These are phyloP conservation scores for Lycodopsis pacificus DNA, from an alignment of 2,797 vertebrate genomes.

Conservation along the genomic window DNA sequence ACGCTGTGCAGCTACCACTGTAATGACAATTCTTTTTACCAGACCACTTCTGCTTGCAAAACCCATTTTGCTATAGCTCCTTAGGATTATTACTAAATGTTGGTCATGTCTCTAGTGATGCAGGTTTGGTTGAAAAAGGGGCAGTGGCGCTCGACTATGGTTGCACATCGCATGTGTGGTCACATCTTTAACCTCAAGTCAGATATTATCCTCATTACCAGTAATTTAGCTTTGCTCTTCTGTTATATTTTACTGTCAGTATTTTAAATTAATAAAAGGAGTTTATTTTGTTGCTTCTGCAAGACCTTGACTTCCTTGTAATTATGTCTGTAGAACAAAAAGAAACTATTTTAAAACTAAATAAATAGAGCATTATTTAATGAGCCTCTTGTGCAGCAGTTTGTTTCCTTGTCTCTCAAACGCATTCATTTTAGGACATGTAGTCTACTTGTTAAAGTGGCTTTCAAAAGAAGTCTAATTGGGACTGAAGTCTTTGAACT, in stretches of 20 bases:
- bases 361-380: constrained; percentile 99
- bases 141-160: constrained; percentile 52
- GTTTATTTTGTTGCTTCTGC: constrained; percentile 93
- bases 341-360: constrained; percentile 97
- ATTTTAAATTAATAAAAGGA: constrained; percentile 91
- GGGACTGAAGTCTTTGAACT: neutral
- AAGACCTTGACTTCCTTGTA: constrained; percentile 91
- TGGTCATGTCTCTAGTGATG: constrained; percentile 44
- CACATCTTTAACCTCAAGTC: constrained; percentile 64
- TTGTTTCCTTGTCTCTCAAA: constrained; percentile 36
- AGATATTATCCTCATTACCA: constrained; percentile 59
- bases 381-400: constrained; percentile 67
- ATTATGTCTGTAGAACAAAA: constrained; percentile 97
- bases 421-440: neutral
- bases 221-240: constrained; percentile 66
- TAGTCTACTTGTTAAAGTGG: neutral
- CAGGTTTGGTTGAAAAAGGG: constrained; percentile 57
- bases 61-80: constrained; percentile 42
- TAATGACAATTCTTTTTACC: constrained; percentile 36
- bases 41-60: constrained; percentile 63
- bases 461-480: constrained; percentile 6
- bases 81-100: constrained; percentile 48
- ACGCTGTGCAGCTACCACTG: constrained; percentile 61
- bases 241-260: constrained; percentile 81
- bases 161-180: constrained; percentile 74